Evolutionary conservation across 2,888 invertebrate genomes (phyloP).

Genomic region (Andrena praecox): DNA sequence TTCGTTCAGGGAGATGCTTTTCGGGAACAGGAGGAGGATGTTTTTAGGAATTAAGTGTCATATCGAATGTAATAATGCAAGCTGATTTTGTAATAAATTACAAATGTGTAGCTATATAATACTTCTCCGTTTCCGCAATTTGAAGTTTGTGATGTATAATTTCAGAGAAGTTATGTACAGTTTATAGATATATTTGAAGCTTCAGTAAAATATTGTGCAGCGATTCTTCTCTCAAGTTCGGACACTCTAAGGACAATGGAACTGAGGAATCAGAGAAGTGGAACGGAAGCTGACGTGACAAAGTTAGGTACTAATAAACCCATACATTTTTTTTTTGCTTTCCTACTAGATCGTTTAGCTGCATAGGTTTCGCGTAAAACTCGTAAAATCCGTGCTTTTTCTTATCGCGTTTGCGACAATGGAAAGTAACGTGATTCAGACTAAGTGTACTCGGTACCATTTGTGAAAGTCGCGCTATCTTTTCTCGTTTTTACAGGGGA

Average conservation of each 20-base stretch:
- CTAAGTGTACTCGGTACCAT: slow-evolving; percentile 62
- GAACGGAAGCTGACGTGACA: slow-evolving; percentile 30
- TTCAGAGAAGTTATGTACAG: not conserved
- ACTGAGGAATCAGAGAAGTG: slow-evolving; percentile 63
- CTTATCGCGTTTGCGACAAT: slow-evolving; percentile 62
- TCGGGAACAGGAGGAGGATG: not conserved
- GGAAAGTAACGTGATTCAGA: slow-evolving; percentile 57
- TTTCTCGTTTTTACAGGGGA: not conserved
- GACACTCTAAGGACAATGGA: slow-evolving; percentile 14
- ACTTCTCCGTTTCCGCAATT: not conserved
- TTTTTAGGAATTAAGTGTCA: not conserved
- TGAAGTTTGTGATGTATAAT: not conserved
- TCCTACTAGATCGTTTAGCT: slow-evolving; percentile 58
- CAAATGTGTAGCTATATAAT: too few relatives aligned
- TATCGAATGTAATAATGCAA: not conserved
- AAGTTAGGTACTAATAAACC: slow-evolving; percentile 70
- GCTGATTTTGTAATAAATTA: not conserved
- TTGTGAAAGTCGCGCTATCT: slow-evolving; percentile 64
- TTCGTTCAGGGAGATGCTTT: not conserved
- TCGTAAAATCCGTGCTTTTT: slow-evolving; percentile 74
- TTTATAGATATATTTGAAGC: too few relatives aligned
- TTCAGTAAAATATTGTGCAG: too few relatives aligned
- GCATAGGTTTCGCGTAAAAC: slow-evolving; percentile 67
- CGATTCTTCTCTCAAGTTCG: not conserved
- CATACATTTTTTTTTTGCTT: slow-evolving; percentile 65